Conservation (phyloP, 2,113 vertebrate genomes). For the Pandion haliaetus region DNA sequence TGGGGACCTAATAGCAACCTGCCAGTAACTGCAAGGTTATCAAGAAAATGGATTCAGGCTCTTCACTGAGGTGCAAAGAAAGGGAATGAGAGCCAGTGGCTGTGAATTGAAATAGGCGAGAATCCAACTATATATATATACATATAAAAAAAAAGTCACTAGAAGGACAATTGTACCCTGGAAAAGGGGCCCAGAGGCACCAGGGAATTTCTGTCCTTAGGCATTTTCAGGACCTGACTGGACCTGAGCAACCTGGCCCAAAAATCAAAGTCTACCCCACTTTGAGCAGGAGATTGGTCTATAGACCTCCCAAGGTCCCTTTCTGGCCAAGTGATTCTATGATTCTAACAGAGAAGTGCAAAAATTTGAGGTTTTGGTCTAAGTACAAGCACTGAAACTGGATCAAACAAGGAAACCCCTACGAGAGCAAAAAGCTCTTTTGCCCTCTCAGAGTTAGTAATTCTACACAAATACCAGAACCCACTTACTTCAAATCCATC, state of each 20-base stretch:
- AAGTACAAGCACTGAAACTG: background rate
- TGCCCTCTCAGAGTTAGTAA: background rate
- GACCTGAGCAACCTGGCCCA: background rate
- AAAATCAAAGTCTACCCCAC: background rate
- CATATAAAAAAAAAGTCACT: background rate
- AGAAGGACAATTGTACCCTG: background rate
- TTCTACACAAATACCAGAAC: background rate
- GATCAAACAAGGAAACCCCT: background rate
- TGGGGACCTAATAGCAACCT: background rate
- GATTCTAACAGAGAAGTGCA: background rate
- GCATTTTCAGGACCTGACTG: background rate
- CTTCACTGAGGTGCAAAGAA: background rate
- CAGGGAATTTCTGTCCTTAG: background rate
- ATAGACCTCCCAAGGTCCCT: background rate
- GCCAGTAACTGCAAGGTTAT: background rate
- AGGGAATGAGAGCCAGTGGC: background rate
- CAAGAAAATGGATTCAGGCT: background rate
- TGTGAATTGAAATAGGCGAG: background rate
- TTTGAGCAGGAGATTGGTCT: background rate
- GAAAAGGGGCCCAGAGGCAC: background rate
- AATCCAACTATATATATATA: background rate
- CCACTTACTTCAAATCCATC: background rate
- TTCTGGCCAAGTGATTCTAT: background rate
- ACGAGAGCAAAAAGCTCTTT: background rate
- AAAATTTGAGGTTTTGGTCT: background rate